Evolutionary conservation across 1,140 invertebrate species (phyloP), one percentile per base, ranked within the genome.

Genomic region (Zaprionus ornatus): DNA sequence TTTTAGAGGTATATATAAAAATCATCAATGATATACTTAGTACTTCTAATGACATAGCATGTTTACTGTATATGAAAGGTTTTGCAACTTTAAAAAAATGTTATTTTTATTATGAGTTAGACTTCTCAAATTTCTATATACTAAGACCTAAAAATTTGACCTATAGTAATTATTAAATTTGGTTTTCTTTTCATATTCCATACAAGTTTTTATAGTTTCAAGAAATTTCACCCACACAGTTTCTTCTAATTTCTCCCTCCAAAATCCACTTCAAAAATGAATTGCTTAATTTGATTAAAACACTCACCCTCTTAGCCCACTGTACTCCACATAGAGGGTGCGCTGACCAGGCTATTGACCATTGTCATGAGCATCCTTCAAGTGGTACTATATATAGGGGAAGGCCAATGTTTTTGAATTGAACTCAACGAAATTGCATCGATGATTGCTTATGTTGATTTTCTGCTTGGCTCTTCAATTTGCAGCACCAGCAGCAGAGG

Each of bases 361-460:
- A 84, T 84, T 84, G 74, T 77, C 81, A 84, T 84, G 69, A 85
- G 80, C 77, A 80, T 83, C 64, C 69, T 67, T 71, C 62, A 74
- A 67, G 19, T 50, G 45, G 10, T 13, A n/a, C n/a, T n/a, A 45
- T 50, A 5, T 4, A 4, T 19, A 0, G 4, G 10, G 9, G 54
- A 69, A 50, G 57, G 48, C 71, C 71, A 72, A 88, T 88, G 85
- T 90, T 88, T 81, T 90, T 88, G 84, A 90, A 88, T 88, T 81
- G 84, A 79, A 27, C 85, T 88, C 85, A 88, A 85, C 72, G 85
- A 67, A 88, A 88, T 88, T 88, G 85, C 85, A 88, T 79, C 76
- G 78, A 88, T 90, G 85, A 88, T 88, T 85, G 81, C 66, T 74
- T 70, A 74, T 90, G 85, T 85, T 90, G 85, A 88, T 90, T 81